Evolutionary conservation across 2,113 vertebrate species (phyloP).

Genomic region (Cinclus mexicanus): DNA sequence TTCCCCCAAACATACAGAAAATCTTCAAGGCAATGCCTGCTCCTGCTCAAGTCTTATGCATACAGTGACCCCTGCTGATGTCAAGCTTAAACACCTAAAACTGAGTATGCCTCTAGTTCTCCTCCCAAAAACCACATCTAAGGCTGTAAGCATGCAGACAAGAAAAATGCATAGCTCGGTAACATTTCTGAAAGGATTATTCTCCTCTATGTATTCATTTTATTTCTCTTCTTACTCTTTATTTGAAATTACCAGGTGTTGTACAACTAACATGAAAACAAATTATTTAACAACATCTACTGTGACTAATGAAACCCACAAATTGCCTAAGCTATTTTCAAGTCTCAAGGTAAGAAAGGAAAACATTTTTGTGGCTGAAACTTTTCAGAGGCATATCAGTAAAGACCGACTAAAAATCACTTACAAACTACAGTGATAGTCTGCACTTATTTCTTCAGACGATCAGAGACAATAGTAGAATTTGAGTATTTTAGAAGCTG

Average conservation of each 20-base stretch:
- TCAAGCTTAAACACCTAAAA: neutral
- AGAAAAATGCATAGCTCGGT: neutral
- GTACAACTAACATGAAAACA: neutral
- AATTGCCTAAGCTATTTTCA: neutral
- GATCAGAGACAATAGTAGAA: neutral
- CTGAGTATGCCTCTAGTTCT: neutral
- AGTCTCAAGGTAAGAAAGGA: neutral
- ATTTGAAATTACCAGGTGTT: neutral
- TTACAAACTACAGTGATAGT: neutral
- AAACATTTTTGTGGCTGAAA: neutral
- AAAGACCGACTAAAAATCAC: neutral
- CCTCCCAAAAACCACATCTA: neutral
- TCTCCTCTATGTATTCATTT: neutral
- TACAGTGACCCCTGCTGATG: slow-evolving; percentile 40
- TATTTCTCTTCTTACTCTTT: neutral
- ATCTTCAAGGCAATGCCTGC: neutral
- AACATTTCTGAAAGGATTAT: neutral
- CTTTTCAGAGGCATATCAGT: neutral
- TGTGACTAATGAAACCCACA: neutral
- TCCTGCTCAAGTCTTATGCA: neutral
- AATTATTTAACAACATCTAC: neutral
- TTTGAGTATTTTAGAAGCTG: neutral
- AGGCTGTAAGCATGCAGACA: neutral
- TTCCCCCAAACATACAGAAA: neutral
- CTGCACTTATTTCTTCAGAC: neutral